Conservation (phyloP, 2,113 vertebrate species). For the Sander lucioperca region DNA sequence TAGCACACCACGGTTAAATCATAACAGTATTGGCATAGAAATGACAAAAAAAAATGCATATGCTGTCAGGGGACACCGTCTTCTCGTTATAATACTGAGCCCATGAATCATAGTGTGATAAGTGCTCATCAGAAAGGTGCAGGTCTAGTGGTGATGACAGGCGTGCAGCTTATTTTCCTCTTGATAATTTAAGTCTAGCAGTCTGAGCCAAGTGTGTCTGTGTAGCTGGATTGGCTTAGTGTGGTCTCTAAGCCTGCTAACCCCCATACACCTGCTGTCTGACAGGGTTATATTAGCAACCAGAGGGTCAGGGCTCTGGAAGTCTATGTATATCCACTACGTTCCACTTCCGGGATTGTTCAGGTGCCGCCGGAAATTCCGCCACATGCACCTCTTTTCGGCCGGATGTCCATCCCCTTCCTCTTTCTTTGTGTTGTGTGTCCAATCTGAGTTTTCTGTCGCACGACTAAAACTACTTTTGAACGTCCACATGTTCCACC, state of each 20-base stretch:
- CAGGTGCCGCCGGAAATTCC: too few species aligned
- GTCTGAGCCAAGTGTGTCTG: constrained; percentile 10
- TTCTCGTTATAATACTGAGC: not conserved
- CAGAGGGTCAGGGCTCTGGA: not conserved
- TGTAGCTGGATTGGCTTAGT: constrained; percentile 51
- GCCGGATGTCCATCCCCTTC: too few species aligned
- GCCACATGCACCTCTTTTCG: too few species aligned
- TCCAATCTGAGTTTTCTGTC: too few species aligned
- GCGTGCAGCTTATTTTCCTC: not conserved
- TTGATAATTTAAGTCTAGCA: constrained; percentile 2
- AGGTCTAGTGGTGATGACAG: not conserved
- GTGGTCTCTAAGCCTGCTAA: constrained; percentile 55
- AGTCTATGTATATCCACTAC: too few species aligned
- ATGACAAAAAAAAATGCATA: not conserved
- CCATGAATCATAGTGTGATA: not conserved
- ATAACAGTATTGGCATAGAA: not conserved
- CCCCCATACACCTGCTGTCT: constrained; percentile 49
- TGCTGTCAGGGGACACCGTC: too few species aligned
- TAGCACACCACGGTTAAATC: not conserved
- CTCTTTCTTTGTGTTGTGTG: too few species aligned
- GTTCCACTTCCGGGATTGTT: too few species aligned
- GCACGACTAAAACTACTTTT: too few species aligned
- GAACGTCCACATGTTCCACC: too few species aligned
- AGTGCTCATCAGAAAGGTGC: not conserved
- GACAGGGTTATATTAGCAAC: not conserved